A percentile compares a stretch with the other conserved stretches of the same genome.
Conservation (phyloP, 2,797 vertebrate genomes). For the Rhodeus uyekii region DNA sequence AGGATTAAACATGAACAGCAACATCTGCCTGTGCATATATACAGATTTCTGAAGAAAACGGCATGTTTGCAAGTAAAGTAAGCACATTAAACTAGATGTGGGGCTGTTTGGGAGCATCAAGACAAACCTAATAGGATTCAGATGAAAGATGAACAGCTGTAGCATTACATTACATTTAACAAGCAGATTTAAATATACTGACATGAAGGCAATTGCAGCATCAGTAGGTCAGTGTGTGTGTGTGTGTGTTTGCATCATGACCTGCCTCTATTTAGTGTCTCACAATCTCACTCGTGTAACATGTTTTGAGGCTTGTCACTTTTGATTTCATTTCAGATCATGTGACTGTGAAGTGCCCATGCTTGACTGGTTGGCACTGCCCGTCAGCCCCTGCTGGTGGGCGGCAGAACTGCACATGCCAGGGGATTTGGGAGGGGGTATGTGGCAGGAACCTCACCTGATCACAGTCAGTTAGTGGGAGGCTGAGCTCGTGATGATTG, state of each 20-base stretch:
- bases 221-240: not conserved
- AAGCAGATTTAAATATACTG: not conserved
- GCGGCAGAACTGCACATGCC: not conserved
- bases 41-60: slow-evolving; percentile 4
- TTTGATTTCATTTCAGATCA: not conserved
- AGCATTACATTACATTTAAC: not conserved
- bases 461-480: not conserved
- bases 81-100: not conserved
- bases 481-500: not conserved
- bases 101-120: slow-evolving; percentile 4
- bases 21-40: slow-evolving; percentile 31
- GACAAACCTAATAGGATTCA: slow-evolving; percentile 30
- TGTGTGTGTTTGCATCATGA: not conserved
- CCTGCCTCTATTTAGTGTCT: not conserved
- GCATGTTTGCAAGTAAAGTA: not conserved
- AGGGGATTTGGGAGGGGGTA: too few species aligned
- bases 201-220: not conserved
- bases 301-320: not conserved
- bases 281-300: slow-evolving; percentile 1
- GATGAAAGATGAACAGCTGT: slow-evolving; percentile 4
- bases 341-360: not conserved
- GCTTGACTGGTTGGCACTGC: not conserved
- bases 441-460: not conserved
- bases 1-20: not conserved
- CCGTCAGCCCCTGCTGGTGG: not conserved